phyloP scores from a whole-genome alignment of 1,140 invertebrate genomes.

The Brachionus rubens region DNA sequence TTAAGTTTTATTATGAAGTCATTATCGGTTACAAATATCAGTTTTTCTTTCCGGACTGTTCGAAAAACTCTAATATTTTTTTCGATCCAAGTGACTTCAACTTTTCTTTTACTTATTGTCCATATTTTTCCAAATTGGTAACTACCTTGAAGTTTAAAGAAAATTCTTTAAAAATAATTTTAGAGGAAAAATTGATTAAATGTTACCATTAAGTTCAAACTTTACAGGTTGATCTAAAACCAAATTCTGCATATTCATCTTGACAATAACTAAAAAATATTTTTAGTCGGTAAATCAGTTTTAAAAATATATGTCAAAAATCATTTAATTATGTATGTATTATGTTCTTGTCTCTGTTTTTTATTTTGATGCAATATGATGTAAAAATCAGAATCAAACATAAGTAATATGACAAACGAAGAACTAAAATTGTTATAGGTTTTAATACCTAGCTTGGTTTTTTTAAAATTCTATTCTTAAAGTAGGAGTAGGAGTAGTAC shows the following conservation, averaged over 20 bases:
- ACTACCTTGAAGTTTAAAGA: constrained; percentile 4
- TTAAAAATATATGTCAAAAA: too few species aligned
- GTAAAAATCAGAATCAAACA: too few species aligned
- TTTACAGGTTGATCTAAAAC: constrained; percentile 28
- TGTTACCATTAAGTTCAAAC: constrained; percentile 15
- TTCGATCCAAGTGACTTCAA: constrained; percentile 12
- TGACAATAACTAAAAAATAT: neutral
- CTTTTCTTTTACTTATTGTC: constrained; percentile 17
- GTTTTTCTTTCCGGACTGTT: neutral
- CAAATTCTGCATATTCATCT: constrained; percentile 23
- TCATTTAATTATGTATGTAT: constrained; percentile 8
- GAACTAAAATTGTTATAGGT: too few species aligned
- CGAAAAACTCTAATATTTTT: constrained; percentile 17
- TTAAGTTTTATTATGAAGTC: constrained; percentile 19
- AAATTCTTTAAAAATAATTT: constrained; percentile 14
- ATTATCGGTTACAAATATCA: neutral
- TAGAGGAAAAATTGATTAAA: neutral
- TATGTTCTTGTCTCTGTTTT: too few species aligned
- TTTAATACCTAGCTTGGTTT: too few species aligned
- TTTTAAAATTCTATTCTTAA: too few species aligned
- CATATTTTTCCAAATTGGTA: constrained; percentile 30
- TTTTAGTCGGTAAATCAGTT: neutral
- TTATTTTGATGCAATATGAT: too few species aligned
- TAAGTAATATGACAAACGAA: too few species aligned
- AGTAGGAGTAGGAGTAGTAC: too few species aligned